Base-by-base conservation (phyloP, 2,113 vertebrate species). In the Panthera uncia region DNA sequence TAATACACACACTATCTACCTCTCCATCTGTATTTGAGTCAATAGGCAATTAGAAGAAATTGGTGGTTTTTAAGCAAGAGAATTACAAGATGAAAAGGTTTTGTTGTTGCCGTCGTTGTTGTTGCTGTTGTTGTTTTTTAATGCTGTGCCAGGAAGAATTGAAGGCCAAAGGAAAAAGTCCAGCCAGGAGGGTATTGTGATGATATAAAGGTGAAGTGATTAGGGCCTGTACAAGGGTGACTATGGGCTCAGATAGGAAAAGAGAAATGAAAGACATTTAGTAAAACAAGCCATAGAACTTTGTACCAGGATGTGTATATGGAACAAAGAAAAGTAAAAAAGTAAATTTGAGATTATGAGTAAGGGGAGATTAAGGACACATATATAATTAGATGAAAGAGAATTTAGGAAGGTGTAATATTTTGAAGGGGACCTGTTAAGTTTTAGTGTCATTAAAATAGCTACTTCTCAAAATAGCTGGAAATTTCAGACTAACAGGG, bases 61-160 rank as follows among this genome's bases (percentile, higher is more conserved):
- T 78, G 18, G 50, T 78, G 18, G 50, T 89, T 95, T 29, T 89
- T 94, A 95, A 93, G 69, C 25, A 93, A 91, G 73, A 79, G 61
- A 90, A 96, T 92, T 45, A 41, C 23, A 79, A 19, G 21, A 69
- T 88, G 12, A 80, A 57, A 85, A 66, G 14, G 2, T 16, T 80
- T 31, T 71, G 90, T 89, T 88, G 71, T 12, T 66, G 18, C 21
- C 1, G 55, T 38, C n/a, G 1, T 69, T 21, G n/a, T 41, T 41
- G 5, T 74, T 8, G 18, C 11, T 52, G 55, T 25, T 69, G 7
- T 69, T 36, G n/a, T 41, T 74, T 3, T 74, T 74, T 74, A 95
- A 92, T 71, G 4, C 7, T 36, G 1, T 74, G 29, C 80, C 48
- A 57, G 73, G 48, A 85, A 89, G 79, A 86, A 66, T 33, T 78